Evolutionary conservation across 2,888 invertebrate species (phyloP), one percentile per base, ranked within the genome.

Genomic region (Julus scanicus): DNA sequence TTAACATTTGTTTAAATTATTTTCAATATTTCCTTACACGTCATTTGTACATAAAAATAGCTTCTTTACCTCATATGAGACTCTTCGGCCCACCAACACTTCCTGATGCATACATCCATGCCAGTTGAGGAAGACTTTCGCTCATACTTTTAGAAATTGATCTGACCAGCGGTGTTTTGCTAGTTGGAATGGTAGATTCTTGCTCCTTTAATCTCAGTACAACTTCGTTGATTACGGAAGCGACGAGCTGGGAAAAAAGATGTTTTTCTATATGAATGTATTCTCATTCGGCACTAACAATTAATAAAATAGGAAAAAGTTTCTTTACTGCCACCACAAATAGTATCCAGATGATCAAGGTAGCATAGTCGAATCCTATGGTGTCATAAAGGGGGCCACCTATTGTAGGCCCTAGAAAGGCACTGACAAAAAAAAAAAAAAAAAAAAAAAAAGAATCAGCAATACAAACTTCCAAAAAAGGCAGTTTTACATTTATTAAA

Each of bases 61-160:
- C 3, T n/a, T 63, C 63, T n/a, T 63, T 63, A 63, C 63, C 63
- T 63, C 63, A 63, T 63, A 63, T 63, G 3, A n/a, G 63, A 87
- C 93, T 94, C 89, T 92, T 93, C 29, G 84, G 84, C 17, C 39
- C 44, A 11, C 29, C n/a, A 17, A 40, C 84, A 20, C 44, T 84
- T 84, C 44, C 84, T 4, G 44, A 39, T 6, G 84, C 84, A 37
- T 84, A 84, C 39, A 44, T 84, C 84, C 84, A 84, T 13, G 84
- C 84, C 4, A 84, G 39, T 15, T 84, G 84, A 40, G 84, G 84
- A 8, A 84, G 17, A n/a, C 84, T 84, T 5, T 44, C 84, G 39
- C 15, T 40, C 39, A 17, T 2, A 2, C 44, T 84, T 44, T 84
- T 84, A 3, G 44, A 40, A 44, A 40, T 84, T 2, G 39, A 40